These are phyloP conservation scores for Lampropteryx suffumata DNA, from an alignment of 2,888 invertebrate species.

Conservation along the genomic window DNA sequence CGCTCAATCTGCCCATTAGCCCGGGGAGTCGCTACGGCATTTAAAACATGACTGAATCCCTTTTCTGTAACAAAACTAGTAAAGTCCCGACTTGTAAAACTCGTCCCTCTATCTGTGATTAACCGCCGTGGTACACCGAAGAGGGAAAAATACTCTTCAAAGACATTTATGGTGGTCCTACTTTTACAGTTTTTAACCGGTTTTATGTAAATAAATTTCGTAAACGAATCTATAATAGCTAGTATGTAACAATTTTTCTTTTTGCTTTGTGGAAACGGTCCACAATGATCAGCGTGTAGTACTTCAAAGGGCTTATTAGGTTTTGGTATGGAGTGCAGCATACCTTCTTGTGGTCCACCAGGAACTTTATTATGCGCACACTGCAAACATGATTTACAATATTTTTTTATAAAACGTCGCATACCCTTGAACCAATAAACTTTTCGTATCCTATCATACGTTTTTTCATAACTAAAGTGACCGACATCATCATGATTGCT, in stretches of 20 bases:
- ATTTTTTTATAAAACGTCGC: neutral
- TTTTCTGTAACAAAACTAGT: neutral
- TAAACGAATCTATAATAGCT: neutral
- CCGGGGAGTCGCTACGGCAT: neutral
- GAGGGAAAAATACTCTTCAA: neutral
- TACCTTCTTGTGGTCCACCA: neutral
- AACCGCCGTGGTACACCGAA: neutral
- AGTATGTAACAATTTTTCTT: neutral
- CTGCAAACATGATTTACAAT: neutral
- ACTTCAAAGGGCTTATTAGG: neutral
- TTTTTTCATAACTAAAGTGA: neutral
- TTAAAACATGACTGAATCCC: neutral
- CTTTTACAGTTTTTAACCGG: neutral
- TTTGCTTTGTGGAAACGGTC: neutral
- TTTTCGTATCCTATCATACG: neutral
- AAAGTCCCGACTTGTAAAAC: neutral
- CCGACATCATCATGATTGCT: neutral
- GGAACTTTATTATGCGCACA: slow-evolving; percentile 1
- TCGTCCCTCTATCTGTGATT: neutral
- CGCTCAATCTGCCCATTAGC: neutral
- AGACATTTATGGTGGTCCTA: neutral
- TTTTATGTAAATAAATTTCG: neutral
- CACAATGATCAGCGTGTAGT: neutral
- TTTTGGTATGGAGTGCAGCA: neutral
- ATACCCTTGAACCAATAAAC: neutral